Percentiles rank a stretch among this genome's conserved stretches.
These are phyloP conservation scores for Venusia cambrica DNA, from an alignment of 2,888 invertebrate species.

Conservation along the genomic window DNA sequence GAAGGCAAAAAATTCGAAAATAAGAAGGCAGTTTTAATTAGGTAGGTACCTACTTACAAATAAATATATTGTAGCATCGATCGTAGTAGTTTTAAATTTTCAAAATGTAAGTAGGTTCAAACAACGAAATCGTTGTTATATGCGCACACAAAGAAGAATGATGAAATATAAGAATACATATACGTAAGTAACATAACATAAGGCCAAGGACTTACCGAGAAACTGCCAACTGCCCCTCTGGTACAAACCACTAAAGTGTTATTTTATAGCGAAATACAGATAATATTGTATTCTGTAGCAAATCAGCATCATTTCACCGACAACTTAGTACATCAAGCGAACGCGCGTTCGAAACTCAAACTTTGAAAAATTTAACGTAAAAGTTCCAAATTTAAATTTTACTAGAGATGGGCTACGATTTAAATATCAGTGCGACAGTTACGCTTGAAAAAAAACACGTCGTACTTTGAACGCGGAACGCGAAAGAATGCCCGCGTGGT, in stretches of 20 bases:
- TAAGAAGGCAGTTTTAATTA: no score
- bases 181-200: background rate
- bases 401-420: constrained; percentile 22
- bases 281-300: constrained; percentile 27
- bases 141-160: no score
- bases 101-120: no score
- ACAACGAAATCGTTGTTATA: no score
- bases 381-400: constrained; percentile 5
- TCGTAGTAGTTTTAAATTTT: no score
- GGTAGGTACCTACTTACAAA: no score
- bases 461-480: constrained; percentile 12
- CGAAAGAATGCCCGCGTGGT: constrained; percentile 13
- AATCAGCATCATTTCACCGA: constrained; percentile 19
- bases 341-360: constrained; percentile 7
- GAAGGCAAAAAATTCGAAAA: no score
- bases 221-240: constrained; percentile 8
- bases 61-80: no score
- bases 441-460: constrained; percentile 15
- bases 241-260: constrained; percentile 12
- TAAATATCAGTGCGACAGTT: background rate
- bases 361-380: constrained; percentile 9
- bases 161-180: no score
- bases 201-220: constrained; percentile 19
- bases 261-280: constrained; percentile 30
- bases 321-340: constrained; percentile 18